Evolutionary conservation across 2,113 vertebrate genomes (phyloP).

Genomic region (Nannospalax galili): DNA sequence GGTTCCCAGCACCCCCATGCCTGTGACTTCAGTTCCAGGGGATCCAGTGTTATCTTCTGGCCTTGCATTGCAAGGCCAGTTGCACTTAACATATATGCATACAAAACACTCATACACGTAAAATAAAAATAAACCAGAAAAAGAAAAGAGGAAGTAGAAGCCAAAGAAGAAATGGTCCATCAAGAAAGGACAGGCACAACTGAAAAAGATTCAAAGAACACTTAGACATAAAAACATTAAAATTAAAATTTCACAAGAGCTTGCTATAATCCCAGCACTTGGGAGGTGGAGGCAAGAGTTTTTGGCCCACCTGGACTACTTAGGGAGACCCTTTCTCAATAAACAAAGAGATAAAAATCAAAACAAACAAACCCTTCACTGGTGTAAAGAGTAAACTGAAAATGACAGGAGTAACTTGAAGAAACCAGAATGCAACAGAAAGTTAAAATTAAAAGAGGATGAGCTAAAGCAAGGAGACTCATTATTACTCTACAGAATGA

Average conservation of each 20-base stretch:
- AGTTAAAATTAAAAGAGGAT: not conserved
- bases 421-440: not conserved
- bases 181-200: not conserved
- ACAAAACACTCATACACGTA: not conserved
- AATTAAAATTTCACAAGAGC: not conserved
- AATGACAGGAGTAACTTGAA: not conserved
- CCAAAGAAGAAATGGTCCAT: not conserved
- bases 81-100: no score
- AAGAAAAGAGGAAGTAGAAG: not conserved
- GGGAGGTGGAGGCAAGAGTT: not conserved
- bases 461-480: no score
- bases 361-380: no score
- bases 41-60: no score
- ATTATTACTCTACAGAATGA: no score
- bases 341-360: no score
- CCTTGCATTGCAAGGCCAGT: no score
- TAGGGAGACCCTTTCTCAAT: no score
- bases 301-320: not conserved
- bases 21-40: no score
- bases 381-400: not conserved
- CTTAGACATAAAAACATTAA: constrained; percentile 40
- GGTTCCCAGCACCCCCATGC: no score
- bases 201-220: not conserved
- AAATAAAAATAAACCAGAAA: no score
- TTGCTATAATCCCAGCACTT: not conserved